phyloP scores from a whole-genome alignment of 2,888 invertebrate genomes.

The Lycophotia porphyrea region DNA sequence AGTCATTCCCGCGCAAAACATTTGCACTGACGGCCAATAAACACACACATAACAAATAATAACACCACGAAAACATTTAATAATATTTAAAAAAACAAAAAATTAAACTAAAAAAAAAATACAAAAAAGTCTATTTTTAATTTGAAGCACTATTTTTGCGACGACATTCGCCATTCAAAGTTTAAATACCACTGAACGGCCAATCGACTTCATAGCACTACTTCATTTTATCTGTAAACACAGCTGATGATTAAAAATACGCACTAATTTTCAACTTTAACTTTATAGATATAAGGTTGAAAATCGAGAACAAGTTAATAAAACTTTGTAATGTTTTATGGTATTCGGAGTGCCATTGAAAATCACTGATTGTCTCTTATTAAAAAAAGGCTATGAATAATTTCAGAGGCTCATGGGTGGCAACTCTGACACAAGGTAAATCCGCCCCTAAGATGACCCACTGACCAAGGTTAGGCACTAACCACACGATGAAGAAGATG shows the following conservation, averaged over 20 bases:
- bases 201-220: constrained; percentile 31
- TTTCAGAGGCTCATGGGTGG: no score
- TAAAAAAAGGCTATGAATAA: constrained; percentile 2
- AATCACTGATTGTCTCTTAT: constrained; percentile 19
- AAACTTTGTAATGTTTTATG: constrained; percentile 26
- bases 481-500: no score
- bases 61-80: constrained; percentile 54
- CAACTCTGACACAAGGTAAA: no score
- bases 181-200: constrained; percentile 58
- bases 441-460: no score
- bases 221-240: constrained; percentile 38
- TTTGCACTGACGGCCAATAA: constrained; percentile 66
- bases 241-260: constrained; percentile 3
- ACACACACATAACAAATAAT: constrained; percentile 62
- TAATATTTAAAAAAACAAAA: constrained; percentile 2
- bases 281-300: neutral
- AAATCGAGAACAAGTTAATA: neutral
- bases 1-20: constrained; percentile 68
- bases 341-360: constrained; percentile 25
- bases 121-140: constrained; percentile 10
- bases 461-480: no score
- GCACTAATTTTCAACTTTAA: constrained; percentile 16
- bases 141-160: constrained; percentile 14
- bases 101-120: constrained; percentile 9
- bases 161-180: constrained; percentile 56